Base-by-base conservation (phyloP, 2,797 vertebrate genomes). In the Fratercula arctica region DNA sequence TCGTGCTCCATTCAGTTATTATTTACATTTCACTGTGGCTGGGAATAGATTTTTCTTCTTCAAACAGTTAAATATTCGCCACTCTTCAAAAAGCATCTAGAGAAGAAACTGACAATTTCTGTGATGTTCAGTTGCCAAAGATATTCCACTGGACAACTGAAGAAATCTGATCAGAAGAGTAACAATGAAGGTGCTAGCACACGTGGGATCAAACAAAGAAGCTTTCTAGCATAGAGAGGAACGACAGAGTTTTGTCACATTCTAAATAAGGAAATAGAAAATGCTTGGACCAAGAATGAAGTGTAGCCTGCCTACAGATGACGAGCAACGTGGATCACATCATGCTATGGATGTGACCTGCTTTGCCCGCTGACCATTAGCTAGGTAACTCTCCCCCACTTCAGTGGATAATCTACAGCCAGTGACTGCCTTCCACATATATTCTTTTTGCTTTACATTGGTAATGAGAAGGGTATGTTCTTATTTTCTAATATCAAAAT, bases 301-400 rank as follows among this genome's bases (percentile, higher is more conserved):
- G 8, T 10, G 10, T 35, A 66, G 8, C 25, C 56, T 60, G 50
- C 51, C 43, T 67, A 16, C 7, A 77, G 48, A 7, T 39, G 24
- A 63, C 21, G 72, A 51, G n/a, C 8, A 75, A 50, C 1, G 2
- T 2, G 0, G 17, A 21, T 35, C 3, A 0, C 15, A 33, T n/a
- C 35, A 23, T 48, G 90, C 35, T 78, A 10, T 8, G 1, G 25
- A 46, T 13, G 13, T 11, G 31, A 50, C 0, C 0, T 72, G 15
- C 31, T 68, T 72, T 79, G 15, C 31, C 12, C 21, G 6, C 17
- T 59, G 29, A 23, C 7, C 13, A 1, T 73, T 89, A 78, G 5
- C 18, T n/a, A 16, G 13, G 24, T 57, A 35, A 57, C 23, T 63
- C 16, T 69, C 8, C 37, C 13, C 8, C 3, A 4, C 15, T 57